phyloP scores from a whole-genome alignment of 2,888 invertebrate genomes.

The Pherbina coryleti region DNA sequence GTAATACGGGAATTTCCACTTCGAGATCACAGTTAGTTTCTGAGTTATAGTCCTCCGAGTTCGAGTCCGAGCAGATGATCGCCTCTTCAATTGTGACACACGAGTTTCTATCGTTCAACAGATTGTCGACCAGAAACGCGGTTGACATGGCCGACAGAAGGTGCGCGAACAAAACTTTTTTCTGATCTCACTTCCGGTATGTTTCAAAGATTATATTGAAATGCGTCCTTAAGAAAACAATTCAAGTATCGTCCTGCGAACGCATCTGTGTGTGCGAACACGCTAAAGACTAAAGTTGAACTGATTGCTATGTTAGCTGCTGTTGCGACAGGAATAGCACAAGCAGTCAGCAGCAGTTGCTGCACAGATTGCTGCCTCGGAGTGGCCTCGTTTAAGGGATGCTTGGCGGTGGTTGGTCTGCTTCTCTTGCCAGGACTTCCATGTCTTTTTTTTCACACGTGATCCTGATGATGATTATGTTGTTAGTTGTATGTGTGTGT shows the following conservation, averaged over 20 bases:
- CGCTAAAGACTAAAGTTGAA: constrained; percentile 59
- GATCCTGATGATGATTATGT: constrained; percentile 10
- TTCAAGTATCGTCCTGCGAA: neutral
- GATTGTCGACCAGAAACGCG: constrained; percentile 67
- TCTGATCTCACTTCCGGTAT: neutral
- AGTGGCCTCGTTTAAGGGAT: constrained; percentile 58
- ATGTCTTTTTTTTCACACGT: constrained; percentile 32
- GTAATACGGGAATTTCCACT: constrained; percentile 21
- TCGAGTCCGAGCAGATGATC: constrained; percentile 50
- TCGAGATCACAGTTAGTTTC: constrained; percentile 55
- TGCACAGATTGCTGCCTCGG: constrained; percentile 36
- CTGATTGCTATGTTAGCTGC: constrained; percentile 49
- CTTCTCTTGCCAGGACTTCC: constrained; percentile 62
- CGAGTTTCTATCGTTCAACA: constrained; percentile 63
- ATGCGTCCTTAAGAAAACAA: neutral
- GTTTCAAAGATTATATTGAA: neutral
- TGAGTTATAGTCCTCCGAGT: constrained; percentile 40
- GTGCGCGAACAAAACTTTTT: neutral
- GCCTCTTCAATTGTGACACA: constrained; percentile 49
- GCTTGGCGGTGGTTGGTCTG: constrained; percentile 67
- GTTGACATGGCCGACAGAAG: constrained; percentile 62
- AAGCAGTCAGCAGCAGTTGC: neutral
- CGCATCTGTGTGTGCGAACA: constrained; percentile 49
- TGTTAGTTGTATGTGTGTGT: neutral
- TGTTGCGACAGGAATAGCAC: neutral